These are phyloP conservation scores for Drosophila cardini DNA, from an alignment of 1,140 invertebrate species.

Conservation along the genomic window DNA sequence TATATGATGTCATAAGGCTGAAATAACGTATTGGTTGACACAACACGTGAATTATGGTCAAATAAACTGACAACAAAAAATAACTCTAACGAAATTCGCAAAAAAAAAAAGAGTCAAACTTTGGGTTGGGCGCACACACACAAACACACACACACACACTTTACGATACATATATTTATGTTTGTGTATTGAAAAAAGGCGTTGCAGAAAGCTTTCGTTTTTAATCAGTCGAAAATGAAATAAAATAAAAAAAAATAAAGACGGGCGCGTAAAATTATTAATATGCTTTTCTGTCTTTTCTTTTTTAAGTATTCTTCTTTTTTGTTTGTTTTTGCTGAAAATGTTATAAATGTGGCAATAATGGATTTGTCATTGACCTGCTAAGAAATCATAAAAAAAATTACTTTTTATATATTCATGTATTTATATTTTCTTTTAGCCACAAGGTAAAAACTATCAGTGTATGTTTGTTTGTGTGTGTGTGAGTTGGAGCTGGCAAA, in stretches of 20 bases:
- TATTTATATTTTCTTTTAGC: conserved; percentile 27
- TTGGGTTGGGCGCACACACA: conserved; percentile 33
- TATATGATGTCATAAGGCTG: conserved; percentile 71
- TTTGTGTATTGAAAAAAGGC: conserved; percentile 39
- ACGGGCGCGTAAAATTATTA: conserved; percentile 49
- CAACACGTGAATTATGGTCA: conserved; percentile 75
- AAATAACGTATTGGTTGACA: conserved; percentile 55
- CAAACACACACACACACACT: conserved; percentile 13
- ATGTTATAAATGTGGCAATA: conserved; percentile 33
- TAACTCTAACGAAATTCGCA: conserved; percentile 30
- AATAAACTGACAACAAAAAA: conserved; percentile 23
- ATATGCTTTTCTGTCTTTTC: conserved; percentile 34
- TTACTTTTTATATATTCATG: conserved; percentile 20
- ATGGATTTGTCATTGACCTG: conserved; percentile 73
- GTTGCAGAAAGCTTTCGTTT: conserved; percentile 58
- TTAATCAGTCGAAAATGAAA: conserved; percentile 60
- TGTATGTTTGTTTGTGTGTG: conserved; percentile 22
- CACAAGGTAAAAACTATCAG: conserved; percentile 37
- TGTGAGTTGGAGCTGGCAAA: background rate
- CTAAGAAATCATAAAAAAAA: conserved; percentile 46
- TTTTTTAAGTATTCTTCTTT: background rate
- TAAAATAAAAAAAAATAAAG: conserved; percentile 27
- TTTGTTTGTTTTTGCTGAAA: conserved; percentile 21
- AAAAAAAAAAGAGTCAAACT: conserved; percentile 17
- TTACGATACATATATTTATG: conserved; percentile 22